Evolutionary conservation across 2,888 invertebrate species (phyloP), one percentile per base, ranked within the genome.

Genomic region (Asteroscopus sphinx): DNA sequence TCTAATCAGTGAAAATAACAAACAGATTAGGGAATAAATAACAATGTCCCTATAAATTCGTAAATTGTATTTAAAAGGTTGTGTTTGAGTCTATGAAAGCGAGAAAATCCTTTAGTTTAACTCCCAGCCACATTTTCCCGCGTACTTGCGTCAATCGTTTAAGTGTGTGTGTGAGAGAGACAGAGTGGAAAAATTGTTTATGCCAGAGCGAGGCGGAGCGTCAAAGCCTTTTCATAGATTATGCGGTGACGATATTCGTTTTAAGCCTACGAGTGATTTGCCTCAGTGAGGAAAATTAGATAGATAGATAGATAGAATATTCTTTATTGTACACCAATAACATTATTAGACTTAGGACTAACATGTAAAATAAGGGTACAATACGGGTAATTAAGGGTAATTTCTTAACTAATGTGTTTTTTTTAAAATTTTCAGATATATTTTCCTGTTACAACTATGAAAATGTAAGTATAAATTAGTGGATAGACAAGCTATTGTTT

Each of bases 191-290:
- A 59, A 71, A 61, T 48, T 64, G 73, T 70, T 76, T 70, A 67
- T 41, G 80, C 47, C 30, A 56, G 82, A 88, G 60, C 68, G 80
- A 77, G 88, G 83, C 62, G 70, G 69, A 54, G 25, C 57, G 72
- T 74, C 67, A 80, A 79, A 86, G 80, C 85, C 87, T 86, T 80
- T 75, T 54, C 84, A 84, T 60, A 86, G 89, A 89, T 44, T 80
- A 82, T 40, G 28, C 32, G 11, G 13, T 5, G 15, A n/a, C 6
- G 5, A n/a, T 17, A 11, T 35, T 28, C 0, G 37, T 13, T 49
- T 60, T 59, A 12, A 71, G 35, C 44, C 3, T 71, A 62, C 48
- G 21, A 39, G n/a, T 28, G 3, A 9, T 0, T 12, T 47, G 59
- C 71, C 57, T 76, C 74, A 42, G 46, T 35, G 71, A 71, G 68